A percentile compares a stretch with the other conserved stretches of the same genome.
Evolutionary conservation across 1,140 invertebrate genomes (phyloP).

Genomic region (Littorina saxatilis): DNA sequence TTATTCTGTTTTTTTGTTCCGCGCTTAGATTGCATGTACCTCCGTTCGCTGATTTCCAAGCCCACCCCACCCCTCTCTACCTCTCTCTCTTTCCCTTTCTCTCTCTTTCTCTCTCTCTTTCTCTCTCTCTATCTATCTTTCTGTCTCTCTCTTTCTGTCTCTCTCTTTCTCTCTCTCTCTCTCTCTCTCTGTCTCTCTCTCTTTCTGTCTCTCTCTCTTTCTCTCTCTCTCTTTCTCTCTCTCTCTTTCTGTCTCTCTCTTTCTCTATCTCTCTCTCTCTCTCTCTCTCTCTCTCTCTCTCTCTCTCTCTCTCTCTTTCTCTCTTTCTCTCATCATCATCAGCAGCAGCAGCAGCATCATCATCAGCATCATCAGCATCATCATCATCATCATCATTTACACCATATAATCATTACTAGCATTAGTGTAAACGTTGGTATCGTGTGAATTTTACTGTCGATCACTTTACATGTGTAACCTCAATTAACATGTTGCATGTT

Average conservation of each 20-base stretch:
- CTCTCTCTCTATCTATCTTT: constrained; percentile 16
- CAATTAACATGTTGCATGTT: no score
- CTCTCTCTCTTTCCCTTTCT: constrained; percentile 22
- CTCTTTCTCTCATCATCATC: constrained; percentile 8
- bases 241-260: constrained; percentile 1
- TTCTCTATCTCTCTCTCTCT: constrained; percentile 6
- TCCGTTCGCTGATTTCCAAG: constrained; percentile 27
- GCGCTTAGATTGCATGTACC: no score
- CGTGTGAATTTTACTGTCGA: no score
- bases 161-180: neutral
- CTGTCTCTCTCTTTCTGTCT: constrained; percentile 9
- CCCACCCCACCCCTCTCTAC: neutral
- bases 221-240: constrained; percentile 10
- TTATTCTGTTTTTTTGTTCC: no score
- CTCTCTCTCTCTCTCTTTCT: neutral
- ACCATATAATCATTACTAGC: constrained; percentile 2
- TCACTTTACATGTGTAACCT: no score
- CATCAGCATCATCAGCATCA: constrained; percentile 20
- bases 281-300: constrained; percentile 22
- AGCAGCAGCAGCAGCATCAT: no score
- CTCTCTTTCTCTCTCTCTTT: constrained; percentile 8
- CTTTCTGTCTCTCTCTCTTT: constrained; percentile 11
- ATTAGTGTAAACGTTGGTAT: neutral
- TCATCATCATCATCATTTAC: constrained; percentile 31
- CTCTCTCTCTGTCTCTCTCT: constrained; percentile 13